Conservation (phyloP, 64 coral and sea anemone genomes). For the Montipora efflorescens region DNA sequence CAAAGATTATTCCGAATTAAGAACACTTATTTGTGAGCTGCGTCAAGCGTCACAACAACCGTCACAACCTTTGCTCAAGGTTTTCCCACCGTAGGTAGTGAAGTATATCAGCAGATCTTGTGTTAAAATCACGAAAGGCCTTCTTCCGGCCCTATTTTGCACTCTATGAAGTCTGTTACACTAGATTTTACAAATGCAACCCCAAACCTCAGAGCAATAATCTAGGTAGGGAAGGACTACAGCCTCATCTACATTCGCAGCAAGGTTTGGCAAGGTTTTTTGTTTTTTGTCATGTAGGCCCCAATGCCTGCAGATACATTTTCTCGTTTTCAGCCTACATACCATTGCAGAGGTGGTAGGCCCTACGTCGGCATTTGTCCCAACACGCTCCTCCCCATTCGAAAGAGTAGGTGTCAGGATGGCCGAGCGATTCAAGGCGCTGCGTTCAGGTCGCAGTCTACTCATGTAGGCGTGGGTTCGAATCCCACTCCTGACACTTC, state of each 20-base stretch:
- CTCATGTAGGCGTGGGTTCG: too few relatives aligned
- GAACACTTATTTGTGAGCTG: too few relatives aligned
- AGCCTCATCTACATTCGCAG: background rate
- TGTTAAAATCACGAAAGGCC: background rate
- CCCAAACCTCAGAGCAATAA: conserved; percentile 37
- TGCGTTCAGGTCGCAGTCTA: too few relatives aligned
- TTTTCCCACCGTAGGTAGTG: conserved; percentile 6
- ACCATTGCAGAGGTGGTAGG: too few relatives aligned
- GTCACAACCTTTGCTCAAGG: background rate
- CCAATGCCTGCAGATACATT: background rate
- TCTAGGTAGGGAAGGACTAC: conserved; percentile 27
- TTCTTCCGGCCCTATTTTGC: conserved; percentile 34
- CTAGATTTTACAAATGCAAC: background rate
- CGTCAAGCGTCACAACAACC: background rate
- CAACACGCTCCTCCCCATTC: too few relatives aligned
- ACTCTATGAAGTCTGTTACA: conserved; percentile 43
- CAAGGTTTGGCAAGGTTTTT: background rate
- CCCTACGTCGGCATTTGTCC: too few relatives aligned
- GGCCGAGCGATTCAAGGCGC: too few relatives aligned
- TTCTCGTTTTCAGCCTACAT: too few relatives aligned
- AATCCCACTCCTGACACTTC: too few relatives aligned
- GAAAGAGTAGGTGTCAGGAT: too few relatives aligned
- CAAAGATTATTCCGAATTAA: background rate
- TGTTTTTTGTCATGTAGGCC: too few relatives aligned
- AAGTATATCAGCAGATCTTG: conserved; percentile 18